A percentile compares a stretch with the other conserved stretches of the same genome.
These are phyloP conservation scores for Cyprinodon diabolis DNA, from an alignment of 2,797 vertebrate genomes.

Conservation along the genomic window DNA sequence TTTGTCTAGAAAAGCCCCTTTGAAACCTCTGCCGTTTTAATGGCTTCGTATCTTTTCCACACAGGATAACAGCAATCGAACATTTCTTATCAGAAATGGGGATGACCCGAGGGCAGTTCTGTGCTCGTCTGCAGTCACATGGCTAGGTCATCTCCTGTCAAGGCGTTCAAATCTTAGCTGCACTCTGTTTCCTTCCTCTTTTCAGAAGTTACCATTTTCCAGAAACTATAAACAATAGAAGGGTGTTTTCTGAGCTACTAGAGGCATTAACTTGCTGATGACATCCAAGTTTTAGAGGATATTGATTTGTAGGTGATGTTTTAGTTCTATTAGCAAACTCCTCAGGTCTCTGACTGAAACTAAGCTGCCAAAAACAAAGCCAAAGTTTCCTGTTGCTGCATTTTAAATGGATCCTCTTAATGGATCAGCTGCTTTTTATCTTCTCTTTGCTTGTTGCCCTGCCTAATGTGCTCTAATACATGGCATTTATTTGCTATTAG, in stretches of 20 bases:
- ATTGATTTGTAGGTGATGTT: background rate
- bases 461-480: background rate
- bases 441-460: background rate
- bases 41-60: slow-evolving; percentile 25
- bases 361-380: too few species aligned
- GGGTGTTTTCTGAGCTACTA: slow-evolving; percentile 58
- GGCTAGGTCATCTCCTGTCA: slow-evolving; percentile 37
- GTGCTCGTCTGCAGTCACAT: slow-evolving; percentile 67
- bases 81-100: slow-evolving; percentile 31
- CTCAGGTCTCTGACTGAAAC: too few species aligned
- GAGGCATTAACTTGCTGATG: background rate
- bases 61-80: slow-evolving; percentile 24
- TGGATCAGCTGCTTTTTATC: slow-evolving; percentile 5
- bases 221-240: slow-evolving; percentile 64
- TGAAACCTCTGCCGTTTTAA: slow-evolving; percentile 15
- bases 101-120: slow-evolving; percentile 62
- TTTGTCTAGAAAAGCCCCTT: slow-evolving; percentile 14
- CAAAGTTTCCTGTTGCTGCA: background rate
- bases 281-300: background rate
- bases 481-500: background rate
- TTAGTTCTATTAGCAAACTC: background rate
- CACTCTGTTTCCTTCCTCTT: slow-evolving; percentile 56
- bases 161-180: slow-evolving; percentile 52
- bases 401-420: background rate
- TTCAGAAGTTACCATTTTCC: slow-evolving; percentile 65